Evolutionary conservation across 37 sponge, comb jelly and placozoan genomes (phyloP), one percentile per base, ranked within the genome.

Genomic region (Spongilla lacustris): DNA sequence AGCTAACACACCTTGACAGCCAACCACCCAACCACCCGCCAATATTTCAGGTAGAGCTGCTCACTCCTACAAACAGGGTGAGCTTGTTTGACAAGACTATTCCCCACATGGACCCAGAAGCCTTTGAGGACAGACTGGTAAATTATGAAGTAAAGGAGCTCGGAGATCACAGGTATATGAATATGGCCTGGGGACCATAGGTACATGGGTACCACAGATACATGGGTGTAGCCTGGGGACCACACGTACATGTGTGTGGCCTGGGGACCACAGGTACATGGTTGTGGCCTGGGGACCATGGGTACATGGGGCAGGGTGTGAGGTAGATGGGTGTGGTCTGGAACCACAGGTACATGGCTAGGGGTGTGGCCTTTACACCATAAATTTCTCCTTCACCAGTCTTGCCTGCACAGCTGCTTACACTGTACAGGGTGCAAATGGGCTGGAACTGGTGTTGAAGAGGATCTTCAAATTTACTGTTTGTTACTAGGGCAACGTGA

Each of bases 381-480:
- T 14, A 4, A 35, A n/a, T 13, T 27, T 72, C 12, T 46, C n/a
- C 37, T 58, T 23, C 28, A 13, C 50, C 67, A 92, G 90, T 67
- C 82, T 94, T 58, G 83, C 87, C 71, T 94, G 94, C 78, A 88
- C 88, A 36, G 94, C 86, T 29, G 85, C 88, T n/a, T 94, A 94
- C 88, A 93, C 82, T 29, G 71, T 83, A n/a, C n/a, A n/a, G 67
- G 58, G 81, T 36, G 26, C 90, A 2, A 73, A 86, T 38, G 95
- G 95, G 17, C 90, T 92, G 69, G 94, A 95, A 46, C 82, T 92
- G 25, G 77, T 86, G 69, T 90, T 92, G 27, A 89, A 90, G 48
- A 92, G 89, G 67, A 89, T 92, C 75, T 95, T 89, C 90, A 95
- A 95, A 66, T 92, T 92, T 79, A 81, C 77, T 25, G 92, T 91